Conservation (phyloP, 2,888 invertebrate species). For the Cordilura impudica region DNA sequence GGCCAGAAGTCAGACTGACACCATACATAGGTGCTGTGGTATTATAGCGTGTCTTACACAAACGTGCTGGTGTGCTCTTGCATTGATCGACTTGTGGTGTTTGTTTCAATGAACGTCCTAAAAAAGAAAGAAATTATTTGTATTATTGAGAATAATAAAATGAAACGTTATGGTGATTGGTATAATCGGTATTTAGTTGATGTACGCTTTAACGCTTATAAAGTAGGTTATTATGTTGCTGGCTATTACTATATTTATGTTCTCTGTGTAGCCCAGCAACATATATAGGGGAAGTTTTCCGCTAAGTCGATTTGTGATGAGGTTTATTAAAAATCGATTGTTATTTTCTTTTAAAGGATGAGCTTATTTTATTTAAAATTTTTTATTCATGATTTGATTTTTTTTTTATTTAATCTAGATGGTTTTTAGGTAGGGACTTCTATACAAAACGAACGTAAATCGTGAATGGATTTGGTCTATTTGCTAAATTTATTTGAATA, state of each 20-base stretch:
- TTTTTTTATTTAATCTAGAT: no score
- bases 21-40: slow-evolving; percentile 97
- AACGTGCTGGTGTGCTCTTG: slow-evolving; percentile 83
- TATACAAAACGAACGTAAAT: no score
- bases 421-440: no score
- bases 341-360: no score
- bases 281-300: not conserved
- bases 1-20: slow-evolving; percentile 94
- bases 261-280: not conserved
- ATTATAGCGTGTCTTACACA: slow-evolving; percentile 93
- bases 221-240: slow-evolving; percentile 52
- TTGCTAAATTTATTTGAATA: no score
- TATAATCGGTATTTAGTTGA: slow-evolving; percentile 47
- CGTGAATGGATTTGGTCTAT: no score
- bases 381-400: no score
- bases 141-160: slow-evolving; percentile 1
- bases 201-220: slow-evolving; percentile 41
- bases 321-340: no score
- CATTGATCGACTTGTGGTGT: slow-evolving; percentile 75
- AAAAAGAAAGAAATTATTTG: not conserved
- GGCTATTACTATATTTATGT: not conserved
- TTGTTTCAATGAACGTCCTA: slow-evolving; percentile 77
- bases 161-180: slow-evolving; percentile 19
- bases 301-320: no score
- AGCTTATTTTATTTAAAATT: no score